Conservation (phyloP, 2,797 vertebrate species). For the Syndactyla subalaris region DNA sequence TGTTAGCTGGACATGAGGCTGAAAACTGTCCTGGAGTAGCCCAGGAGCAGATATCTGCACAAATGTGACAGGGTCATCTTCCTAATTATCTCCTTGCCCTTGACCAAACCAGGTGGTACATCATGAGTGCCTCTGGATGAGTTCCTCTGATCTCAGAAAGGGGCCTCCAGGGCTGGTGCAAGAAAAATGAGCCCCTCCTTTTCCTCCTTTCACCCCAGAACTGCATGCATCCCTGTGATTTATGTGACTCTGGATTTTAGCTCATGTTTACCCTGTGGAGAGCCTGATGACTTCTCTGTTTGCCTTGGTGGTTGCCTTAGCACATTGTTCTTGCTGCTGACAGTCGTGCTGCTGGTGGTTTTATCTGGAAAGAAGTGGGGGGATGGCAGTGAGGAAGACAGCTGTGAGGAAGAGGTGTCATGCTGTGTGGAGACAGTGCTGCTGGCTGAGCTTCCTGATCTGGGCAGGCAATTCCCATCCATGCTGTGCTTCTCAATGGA, state of each 20-base stretch:
- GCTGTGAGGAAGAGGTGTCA: background rate
- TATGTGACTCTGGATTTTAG: constrained; percentile 25
- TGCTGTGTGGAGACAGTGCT: background rate
- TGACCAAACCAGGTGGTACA: background rate
- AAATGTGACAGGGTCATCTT: accelerated
- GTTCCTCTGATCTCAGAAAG: background rate
- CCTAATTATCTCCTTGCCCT: background rate
- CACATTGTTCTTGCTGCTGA: constrained; percentile 16
- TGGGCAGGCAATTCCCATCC: background rate
- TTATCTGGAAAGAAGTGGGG: background rate
- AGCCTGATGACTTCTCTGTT: constrained; percentile 27
- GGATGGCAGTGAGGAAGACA: background rate
- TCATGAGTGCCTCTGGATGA: background rate
- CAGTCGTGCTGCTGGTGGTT: background rate
- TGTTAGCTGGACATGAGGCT: background rate
- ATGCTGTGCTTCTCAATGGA: accelerated
- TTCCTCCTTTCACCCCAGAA: background rate
- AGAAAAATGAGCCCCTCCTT: background rate
- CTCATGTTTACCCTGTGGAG: background rate
- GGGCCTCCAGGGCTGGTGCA: background rate
- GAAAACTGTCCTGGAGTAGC: background rate
- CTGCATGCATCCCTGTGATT: background rate
- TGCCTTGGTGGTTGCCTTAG: background rate
- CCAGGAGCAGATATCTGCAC: background rate
- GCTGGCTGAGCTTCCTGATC: background rate